Percentiles rank a stretch among this genome's conserved stretches.
These are phyloP conservation scores for Odontophorus gujanensis DNA, from an alignment of 2,113 vertebrate species.

Conservation along the genomic window DNA sequence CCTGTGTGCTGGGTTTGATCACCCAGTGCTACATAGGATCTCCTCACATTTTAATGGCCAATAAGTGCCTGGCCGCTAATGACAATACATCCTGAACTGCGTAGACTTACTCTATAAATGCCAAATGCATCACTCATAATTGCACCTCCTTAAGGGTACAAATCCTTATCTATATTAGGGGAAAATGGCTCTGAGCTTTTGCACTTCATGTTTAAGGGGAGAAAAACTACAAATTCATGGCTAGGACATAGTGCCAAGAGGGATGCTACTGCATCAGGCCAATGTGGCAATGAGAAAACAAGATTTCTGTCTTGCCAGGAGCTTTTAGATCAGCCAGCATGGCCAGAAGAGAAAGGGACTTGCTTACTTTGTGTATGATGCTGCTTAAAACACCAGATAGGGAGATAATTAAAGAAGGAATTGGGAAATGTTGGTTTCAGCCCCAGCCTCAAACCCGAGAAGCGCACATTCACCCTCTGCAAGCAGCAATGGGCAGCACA, in stretches of 20 bases:
- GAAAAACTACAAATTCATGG: not conserved
- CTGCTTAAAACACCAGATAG: not conserved
- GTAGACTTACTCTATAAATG: not conserved
- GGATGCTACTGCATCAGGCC: not conserved
- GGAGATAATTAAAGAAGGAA: not conserved
- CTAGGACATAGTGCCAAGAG: not conserved
- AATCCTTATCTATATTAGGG: not conserved
- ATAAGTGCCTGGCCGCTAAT: not conserved
- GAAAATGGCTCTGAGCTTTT: not conserved
- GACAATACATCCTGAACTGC: not conserved
- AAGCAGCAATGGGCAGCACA: not conserved
- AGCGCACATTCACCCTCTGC: not conserved
- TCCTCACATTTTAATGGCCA: constrained; percentile 11
- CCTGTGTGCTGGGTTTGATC: constrained; percentile 9
- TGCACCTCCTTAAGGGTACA: not conserved
- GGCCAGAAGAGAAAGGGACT: not conserved
- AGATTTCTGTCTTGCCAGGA: not conserved
- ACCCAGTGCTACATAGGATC: not conserved
- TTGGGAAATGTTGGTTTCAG: not conserved
- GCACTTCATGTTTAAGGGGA: not conserved
- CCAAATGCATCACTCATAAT: not conserved
- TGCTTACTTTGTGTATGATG: not conserved
- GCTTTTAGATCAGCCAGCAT: not conserved
- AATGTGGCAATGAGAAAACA: not conserved
- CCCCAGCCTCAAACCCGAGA: not conserved